Evolutionary conservation across 2,113 vertebrate species (phyloP).

Genomic region (Kryptolebias marmoratus): DNA sequence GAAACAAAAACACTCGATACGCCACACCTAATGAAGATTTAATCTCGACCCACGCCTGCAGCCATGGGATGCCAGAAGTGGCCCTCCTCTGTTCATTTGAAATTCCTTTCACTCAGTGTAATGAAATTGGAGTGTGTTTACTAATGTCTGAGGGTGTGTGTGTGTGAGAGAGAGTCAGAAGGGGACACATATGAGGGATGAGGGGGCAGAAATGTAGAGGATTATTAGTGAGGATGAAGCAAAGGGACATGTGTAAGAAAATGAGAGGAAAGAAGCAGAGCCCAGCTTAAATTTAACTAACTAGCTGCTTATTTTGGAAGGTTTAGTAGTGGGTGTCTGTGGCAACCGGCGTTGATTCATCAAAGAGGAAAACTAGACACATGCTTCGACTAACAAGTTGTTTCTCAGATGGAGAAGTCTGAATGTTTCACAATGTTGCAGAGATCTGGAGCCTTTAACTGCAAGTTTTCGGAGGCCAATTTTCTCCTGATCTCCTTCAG

Average conservation of each 20-base stretch:
- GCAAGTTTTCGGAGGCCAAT: conserved; percentile 75
- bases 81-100: conserved; percentile 49
- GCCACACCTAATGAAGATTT: conserved; percentile 62
- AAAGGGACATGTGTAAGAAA: conserved; percentile 11
- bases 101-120: conserved; percentile 47
- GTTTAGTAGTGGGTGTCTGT: conserved; percentile 32
- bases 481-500: conserved; percentile 76
- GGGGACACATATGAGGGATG: conserved; percentile 22
- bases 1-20: conserved; percentile 18
- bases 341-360: conserved; percentile 50
- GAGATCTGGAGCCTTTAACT: conserved; percentile 72
- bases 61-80: conserved; percentile 46
- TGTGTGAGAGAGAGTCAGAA: conserved; percentile 39
- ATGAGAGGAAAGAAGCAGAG: conserved; percentile 17
- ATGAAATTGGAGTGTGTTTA: conserved; percentile 53
- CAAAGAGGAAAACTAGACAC: conserved; percentile 59
- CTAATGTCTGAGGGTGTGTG: conserved; percentile 18
- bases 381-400: conserved; percentile 62
- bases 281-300: conserved; percentile 21
- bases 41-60: conserved; percentile 53
- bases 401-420: conserved; percentile 62
- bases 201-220: conserved; percentile 36
- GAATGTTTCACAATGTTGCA: conserved; percentile 69
- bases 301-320: conserved; percentile 46
- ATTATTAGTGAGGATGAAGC: conserved; percentile 26